These are phyloP conservation scores for Chymomyza fuscimana DNA, from an alignment of 2,888 invertebrate genomes.

Conservation along the genomic window DNA sequence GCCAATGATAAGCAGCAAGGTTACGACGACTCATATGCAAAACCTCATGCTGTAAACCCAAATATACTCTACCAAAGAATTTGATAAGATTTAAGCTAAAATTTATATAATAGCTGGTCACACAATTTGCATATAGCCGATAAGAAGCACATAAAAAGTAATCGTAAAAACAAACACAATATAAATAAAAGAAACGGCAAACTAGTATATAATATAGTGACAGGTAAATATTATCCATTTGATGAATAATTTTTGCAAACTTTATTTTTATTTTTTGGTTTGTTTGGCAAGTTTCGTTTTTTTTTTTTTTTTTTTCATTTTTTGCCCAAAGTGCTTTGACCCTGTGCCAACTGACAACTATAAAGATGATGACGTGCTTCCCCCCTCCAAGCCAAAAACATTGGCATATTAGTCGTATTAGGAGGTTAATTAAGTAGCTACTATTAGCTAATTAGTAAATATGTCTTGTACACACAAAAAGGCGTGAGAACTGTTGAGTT, in stretches of 20 bases:
- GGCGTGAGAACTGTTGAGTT: neutral
- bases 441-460: neutral
- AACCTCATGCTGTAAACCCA: neutral
- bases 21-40: neutral
- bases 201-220: constrained; percentile 47
- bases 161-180: constrained; percentile 6
- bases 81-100: neutral
- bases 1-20: neutral
- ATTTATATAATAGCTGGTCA: constrained; percentile 21
- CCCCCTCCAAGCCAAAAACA: neutral
- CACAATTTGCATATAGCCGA: constrained; percentile 44
- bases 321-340: constrained; percentile 65
- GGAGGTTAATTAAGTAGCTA: neutral
- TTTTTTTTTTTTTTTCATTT: constrained; percentile 30
- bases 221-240: constrained; percentile 37
- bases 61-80: neutral
- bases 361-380: neutral
- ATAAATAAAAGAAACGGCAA: constrained; percentile 24
- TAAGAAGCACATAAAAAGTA: constrained; percentile 31
- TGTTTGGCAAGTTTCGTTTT: constrained; percentile 8
- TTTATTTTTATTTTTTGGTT: constrained; percentile 26
- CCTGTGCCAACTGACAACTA: constrained; percentile 52
- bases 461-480: neutral
- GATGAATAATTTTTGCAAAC: constrained; percentile 49
- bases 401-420: neutral